Base-by-base conservation (phyloP, 2,888 invertebrate species). In the Hoplodrina blanda region DNA sequence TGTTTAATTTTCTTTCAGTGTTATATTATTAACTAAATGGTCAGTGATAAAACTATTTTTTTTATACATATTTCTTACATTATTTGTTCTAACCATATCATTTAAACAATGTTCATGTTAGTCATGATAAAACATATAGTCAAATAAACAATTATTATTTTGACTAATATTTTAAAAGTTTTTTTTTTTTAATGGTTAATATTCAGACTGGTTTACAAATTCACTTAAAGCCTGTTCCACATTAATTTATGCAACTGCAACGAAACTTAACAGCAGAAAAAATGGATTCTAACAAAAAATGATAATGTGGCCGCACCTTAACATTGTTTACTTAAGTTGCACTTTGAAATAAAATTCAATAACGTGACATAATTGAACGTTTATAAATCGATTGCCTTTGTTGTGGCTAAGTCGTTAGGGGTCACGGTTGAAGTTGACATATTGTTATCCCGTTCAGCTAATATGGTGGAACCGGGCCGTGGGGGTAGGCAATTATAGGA, bases 21-120 rank as follows among this genome's bases (percentile, higher is more conserved):
- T 1, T 33, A 15, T 69, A 33, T 44, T 52, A 44, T 46, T 46
- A 3, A 20, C 11, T 4, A 55, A 57, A 57, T 57, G 17, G 46
- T 30, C 65, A 56, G 50, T 68, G 7, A 53, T 19, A 19, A 54
- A 49, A 44, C 0, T 30, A 68, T 69, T 68, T 49, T 57, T 67
- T 37, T 76, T 44, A 41, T 6, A 46, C 4, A 20, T 33, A 7
- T 44, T 61, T 15, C n/a, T 17, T 49, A 49, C 49, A 13, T 73
- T 49, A 53, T 41, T 41, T 19, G 8, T 50, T 50, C 20, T 50
- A 50, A 67, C 67, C 19, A 46, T 56, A 65, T 67, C 7, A 55
- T 67, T 44, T 44, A 41, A 44, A 20, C 19, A 7, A 50, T 25
- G 7, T 49, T 75, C 56, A 17, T 25, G 17, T 50, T 49, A 25